A percentile compares a stretch with the other conserved stretches of the same genome.
These are phyloP conservation scores for Mythimna loreyi DNA, from an alignment of 2,888 invertebrate species.

Conservation along the genomic window DNA sequence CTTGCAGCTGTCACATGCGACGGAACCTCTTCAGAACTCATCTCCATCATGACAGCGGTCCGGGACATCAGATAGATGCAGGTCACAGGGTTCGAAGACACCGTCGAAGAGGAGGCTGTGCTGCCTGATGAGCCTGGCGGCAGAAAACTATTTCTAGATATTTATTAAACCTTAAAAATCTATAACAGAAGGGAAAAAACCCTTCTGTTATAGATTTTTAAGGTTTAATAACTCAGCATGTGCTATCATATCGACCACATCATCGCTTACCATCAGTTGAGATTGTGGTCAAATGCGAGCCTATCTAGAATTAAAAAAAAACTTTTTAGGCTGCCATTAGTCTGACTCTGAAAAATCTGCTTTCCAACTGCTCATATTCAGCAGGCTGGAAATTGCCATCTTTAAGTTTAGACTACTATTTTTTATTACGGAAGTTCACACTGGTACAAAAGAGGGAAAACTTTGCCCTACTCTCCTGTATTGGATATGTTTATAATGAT, in stretches of 20 bases:
- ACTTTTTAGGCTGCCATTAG: no score
- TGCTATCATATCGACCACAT: no score
- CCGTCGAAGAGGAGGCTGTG: constrained; percentile 85
- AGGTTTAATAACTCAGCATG: neutral
- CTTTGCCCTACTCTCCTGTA: no score
- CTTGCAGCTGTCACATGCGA: constrained; percentile 82
- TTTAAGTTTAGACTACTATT: neutral
- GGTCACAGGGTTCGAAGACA: constrained; percentile 90
- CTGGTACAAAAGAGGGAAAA: neutral
- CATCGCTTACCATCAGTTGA: no score
- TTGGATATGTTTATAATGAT: no score
- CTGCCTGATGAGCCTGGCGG: constrained; percentile 85
- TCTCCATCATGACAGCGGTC: constrained; percentile 95
- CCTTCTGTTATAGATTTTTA: no score
- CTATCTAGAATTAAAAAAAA: no score
- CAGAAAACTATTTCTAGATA: constrained; percentile 3
- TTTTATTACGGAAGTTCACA: neutral
- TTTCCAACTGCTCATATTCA: no score
- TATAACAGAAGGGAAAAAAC: neutral
- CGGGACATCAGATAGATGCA: constrained; percentile 96
- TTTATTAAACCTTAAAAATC: constrained; percentile 1
- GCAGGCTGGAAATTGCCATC: neutral
- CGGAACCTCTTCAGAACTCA: constrained; percentile 89
- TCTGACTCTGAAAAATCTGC: no score
- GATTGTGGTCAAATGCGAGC: no score